phyloP scores from a whole-genome alignment of 2,888 invertebrate genomes.

The Drosophila limbata region DNA sequence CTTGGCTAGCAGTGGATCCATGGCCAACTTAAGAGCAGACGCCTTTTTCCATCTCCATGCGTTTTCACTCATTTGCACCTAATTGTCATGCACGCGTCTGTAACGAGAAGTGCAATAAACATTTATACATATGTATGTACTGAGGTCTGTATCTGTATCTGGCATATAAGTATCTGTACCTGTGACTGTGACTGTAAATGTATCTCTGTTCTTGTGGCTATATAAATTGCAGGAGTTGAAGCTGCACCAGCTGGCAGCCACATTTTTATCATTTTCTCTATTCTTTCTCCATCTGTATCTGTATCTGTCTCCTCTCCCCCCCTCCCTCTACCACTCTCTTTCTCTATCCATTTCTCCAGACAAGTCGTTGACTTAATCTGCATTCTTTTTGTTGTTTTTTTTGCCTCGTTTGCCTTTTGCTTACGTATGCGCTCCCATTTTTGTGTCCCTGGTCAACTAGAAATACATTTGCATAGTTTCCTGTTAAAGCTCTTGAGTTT shows the following conservation, averaged over 20 bases:
- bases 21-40: constrained; percentile 4
- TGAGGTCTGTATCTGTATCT: constrained; percentile 21
- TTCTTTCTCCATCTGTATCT: constrained; percentile 5
- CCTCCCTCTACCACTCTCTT: not conserved
- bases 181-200: constrained; percentile 8
- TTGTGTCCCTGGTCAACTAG: constrained; percentile 49
- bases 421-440: constrained; percentile 47
- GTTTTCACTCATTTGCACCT: constrained; percentile 78
- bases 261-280: constrained; percentile 50
- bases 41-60: constrained; percentile 47
- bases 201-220: constrained; percentile 27
- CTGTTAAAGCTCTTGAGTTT: constrained; percentile 14
- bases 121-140: constrained; percentile 1
- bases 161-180: constrained; percentile 4
- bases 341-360: constrained; percentile 29
- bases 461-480: constrained; percentile 59
- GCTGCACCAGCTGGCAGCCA: constrained; percentile 50
- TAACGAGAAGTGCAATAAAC: constrained; percentile 6
- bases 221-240: constrained; percentile 15
- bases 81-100: constrained; percentile 71
- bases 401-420: constrained; percentile 33
- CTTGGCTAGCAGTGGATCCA: not conserved
- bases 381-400: constrained; percentile 47
- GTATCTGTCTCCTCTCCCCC: not conserved
- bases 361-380: constrained; percentile 75